Conservation (phyloP, 2,113 vertebrate species). For the Pachypanchax playfairii region DNA sequence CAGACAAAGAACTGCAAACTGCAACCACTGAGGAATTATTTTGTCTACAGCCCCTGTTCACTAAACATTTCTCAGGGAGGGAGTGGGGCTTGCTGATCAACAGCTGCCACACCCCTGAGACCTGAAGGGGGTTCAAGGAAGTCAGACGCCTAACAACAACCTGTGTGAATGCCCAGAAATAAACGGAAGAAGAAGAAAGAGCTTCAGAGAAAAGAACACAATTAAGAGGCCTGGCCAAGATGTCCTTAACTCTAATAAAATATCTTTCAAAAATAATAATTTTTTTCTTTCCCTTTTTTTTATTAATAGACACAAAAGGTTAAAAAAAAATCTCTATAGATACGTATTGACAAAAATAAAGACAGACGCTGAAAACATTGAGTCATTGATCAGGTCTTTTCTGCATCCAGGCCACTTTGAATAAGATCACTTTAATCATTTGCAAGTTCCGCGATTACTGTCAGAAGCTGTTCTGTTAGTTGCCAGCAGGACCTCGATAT, state of each 20-base stretch:
- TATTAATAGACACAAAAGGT: constrained; percentile 61
- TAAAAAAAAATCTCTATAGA: constrained; percentile 37
- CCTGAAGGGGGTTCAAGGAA: constrained; percentile 67
- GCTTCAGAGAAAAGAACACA: constrained; percentile 29
- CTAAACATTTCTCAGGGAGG: constrained; percentile 44
- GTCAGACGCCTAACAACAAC: constrained; percentile 69
- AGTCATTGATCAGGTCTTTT: constrained; percentile 68
- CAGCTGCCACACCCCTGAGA: constrained; percentile 80
- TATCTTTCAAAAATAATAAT: constrained; percentile 45
- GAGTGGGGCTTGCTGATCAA: constrained; percentile 61
- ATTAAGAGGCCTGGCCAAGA: constrained; percentile 72
- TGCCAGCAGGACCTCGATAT: constrained; percentile 62
- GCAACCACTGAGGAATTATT: constrained; percentile 63
- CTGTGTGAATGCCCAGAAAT: constrained; percentile 86
- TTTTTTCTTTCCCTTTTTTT: constrained; percentile 78
- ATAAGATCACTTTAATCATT: constrained; percentile 77
- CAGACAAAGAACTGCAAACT: constrained; percentile 54
- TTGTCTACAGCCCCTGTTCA: constrained; percentile 65
- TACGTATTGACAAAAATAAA: constrained; percentile 27
- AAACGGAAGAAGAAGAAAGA: constrained; percentile 71
- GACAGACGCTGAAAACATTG: constrained; percentile 48
- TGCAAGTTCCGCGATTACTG: constrained; percentile 52
- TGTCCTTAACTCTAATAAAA: constrained; percentile 36
- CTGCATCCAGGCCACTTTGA: constrained; percentile 78
- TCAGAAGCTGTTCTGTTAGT: constrained; percentile 63